These are phyloP conservation scores for Drosophila mulleri DNA, from an alignment of 2,888 invertebrate species.

Conservation along the genomic window DNA sequence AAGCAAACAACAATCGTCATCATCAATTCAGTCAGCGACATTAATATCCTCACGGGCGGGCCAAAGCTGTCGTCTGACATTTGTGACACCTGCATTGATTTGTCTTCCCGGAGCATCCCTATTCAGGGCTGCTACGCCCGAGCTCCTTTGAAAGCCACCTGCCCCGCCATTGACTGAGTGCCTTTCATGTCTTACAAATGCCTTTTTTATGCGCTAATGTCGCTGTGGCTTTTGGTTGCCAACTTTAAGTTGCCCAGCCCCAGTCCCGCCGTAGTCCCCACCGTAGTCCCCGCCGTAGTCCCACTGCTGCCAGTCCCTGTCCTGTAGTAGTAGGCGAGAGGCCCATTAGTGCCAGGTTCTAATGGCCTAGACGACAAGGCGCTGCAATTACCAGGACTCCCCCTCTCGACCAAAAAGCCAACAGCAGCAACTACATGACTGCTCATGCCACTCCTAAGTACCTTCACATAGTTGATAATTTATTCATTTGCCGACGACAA, in stretches of 20 bases:
- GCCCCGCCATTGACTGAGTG: constrained; percentile 68
- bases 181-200: constrained; percentile 79
- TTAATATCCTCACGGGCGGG: constrained; percentile 68
- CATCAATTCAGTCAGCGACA: constrained; percentile 79
- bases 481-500: constrained; percentile 68
- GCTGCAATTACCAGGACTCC: constrained; percentile 69
- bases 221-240: constrained; percentile 57
- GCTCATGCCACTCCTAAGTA: constrained; percentile 48
- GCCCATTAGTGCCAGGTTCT: constrained; percentile 67
- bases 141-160: constrained; percentile 59
- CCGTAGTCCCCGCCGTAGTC: no score
- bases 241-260: constrained; percentile 41
- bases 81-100: constrained; percentile 81
- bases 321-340: constrained; percentile 13
- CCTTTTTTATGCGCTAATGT: constrained; percentile 76
- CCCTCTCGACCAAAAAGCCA: constrained; percentile 23
- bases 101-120: constrained; percentile 60
- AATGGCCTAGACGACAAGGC: constrained; percentile 77
- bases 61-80: constrained; percentile 79
- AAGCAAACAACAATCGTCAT: constrained; percentile 71
- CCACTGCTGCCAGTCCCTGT: no score
- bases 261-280: constrained; percentile 2
- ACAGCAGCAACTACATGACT: constrained; percentile 37
- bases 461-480: constrained; percentile 76
- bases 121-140: not conserved